A percentile compares a stretch with the other conserved stretches of the same genome.
Evolutionary conservation across 2,797 vertebrate genomes (phyloP).

Genomic region (Spinibarbus caldwelli): DNA sequence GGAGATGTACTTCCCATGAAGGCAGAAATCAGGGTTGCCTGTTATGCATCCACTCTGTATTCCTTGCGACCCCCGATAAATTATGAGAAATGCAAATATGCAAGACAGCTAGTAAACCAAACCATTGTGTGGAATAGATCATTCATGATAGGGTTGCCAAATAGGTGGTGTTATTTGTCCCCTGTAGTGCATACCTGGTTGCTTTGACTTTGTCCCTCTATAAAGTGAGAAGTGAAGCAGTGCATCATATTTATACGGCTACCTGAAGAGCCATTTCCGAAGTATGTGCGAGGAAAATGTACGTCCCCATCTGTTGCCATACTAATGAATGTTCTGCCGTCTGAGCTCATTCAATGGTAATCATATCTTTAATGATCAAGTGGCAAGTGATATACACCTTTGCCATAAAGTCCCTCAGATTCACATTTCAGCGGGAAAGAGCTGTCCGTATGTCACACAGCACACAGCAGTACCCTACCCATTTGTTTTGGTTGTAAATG

Average conservation of each 20-base stretch:
- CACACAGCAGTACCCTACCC: constrained; percentile 83
- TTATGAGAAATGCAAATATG: constrained; percentile 89
- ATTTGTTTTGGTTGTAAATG: constrained; percentile 84
- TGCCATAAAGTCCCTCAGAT: constrained; percentile 89
- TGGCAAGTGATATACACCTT: constrained; percentile 95
- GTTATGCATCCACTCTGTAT: constrained; percentile 46
- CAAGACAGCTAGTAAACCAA: constrained; percentile 88
- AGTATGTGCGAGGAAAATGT: constrained; percentile 95
- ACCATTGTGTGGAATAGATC: constrained; percentile 85
- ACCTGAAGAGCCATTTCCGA: constrained; percentile 97
- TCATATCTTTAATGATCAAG: constrained; percentile 99
- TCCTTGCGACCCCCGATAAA: constrained; percentile 77
- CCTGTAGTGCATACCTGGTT: constrained; percentile 88
- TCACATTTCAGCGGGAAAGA: constrained; percentile 86
- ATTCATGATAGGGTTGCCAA: constrained; percentile 88
- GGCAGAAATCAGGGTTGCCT: constrained; percentile 79
- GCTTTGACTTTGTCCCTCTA: constrained; percentile 86
- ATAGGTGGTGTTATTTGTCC: constrained; percentile 82
- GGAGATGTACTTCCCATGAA: constrained; percentile 85
- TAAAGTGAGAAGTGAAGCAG: constrained; percentile 87
- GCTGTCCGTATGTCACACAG: constrained; percentile 86
- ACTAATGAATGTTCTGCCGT: constrained; percentile 99
- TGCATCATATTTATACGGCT: constrained; percentile 99
- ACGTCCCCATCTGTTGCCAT: constrained; percentile 96
- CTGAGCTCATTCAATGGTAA: constrained; percentile 91